Conservation (phyloP, 1,140 invertebrate genomes). For the Trachymyrmex septentrionalis region DNA sequence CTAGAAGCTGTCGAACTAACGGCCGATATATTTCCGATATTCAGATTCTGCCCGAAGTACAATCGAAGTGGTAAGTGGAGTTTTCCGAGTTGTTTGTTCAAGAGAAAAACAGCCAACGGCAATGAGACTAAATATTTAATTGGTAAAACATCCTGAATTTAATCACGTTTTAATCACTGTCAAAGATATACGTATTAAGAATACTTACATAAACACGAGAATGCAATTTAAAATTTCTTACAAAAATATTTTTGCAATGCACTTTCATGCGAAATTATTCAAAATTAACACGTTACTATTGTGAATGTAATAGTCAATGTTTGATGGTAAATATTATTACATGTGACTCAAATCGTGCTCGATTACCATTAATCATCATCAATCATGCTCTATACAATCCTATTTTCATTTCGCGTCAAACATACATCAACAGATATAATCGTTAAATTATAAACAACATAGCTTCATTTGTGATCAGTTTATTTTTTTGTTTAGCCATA, state of each 20-base stretch:
- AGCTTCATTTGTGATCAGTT: background rate
- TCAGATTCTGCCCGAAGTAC: slow-evolving; percentile 20
- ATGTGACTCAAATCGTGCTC: slow-evolving; percentile 14
- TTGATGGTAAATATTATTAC: slow-evolving; percentile 46
- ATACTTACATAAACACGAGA: background rate
- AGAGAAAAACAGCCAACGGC: slow-evolving; percentile 1
- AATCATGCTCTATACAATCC: slow-evolving; percentile 41
- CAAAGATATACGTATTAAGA: background rate
- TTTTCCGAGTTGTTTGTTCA: slow-evolving; percentile 49
- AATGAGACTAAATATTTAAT: slow-evolving; percentile 42
- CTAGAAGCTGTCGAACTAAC: slow-evolving; percentile 73
- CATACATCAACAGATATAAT: slow-evolving; percentile 38
- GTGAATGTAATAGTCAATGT: slow-evolving; percentile 47
- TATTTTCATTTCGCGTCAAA: slow-evolving; percentile 42
- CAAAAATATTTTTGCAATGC: background rate
- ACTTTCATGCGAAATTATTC: background rate
- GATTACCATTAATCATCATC: slow-evolving; percentile 38
- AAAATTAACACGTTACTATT: slow-evolving; percentile 27
- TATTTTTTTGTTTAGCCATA: no score
- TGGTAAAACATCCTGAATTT: slow-evolving; percentile 31
- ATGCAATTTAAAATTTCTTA: background rate
- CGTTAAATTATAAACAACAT: slow-evolving; percentile 39
- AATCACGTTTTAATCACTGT: background rate
- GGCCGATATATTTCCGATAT: slow-evolving; percentile 73
- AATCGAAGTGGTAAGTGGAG: slow-evolving; percentile 35